Base-by-base conservation (phyloP, 2,888 invertebrate genomes). In the Eumacrocentrus americanus region DNA sequence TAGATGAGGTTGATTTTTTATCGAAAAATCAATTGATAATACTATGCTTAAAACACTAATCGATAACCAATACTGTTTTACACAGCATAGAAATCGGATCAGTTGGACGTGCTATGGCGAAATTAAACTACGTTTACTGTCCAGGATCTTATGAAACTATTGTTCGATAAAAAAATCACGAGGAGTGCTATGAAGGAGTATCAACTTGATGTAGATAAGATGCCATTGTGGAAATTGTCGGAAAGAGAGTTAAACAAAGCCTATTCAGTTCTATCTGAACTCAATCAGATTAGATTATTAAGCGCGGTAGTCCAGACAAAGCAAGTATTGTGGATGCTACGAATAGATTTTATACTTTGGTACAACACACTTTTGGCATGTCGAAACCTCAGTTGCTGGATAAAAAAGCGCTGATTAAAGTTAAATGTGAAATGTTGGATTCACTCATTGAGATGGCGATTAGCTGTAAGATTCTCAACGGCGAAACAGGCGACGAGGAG, bases 221-320 rank as follows among this genome's bases (percentile, higher is more conserved):
- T 99, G 98, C 99, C 99, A 0, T 83, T 99, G 6, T 99, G 98
- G 16, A 98, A 98, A 82, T 81, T 99, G 9, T 96, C 96, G 1
- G 90, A 92, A 76, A 89, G 90, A 57, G 95, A 97, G 83, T 90
- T 99, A 58, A 88, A 92, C 73, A 84, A 87, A 34, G 98, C 98
- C 0, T 98, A 91, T 77, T 82, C 82, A 52, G 91, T 97, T 0
- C 82, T 99, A 18, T 86, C 87, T 0, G 90, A 92, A 70, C 76
- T 92, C 11, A 85, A 89, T 67, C 82, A 83, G 7, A 70, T 86
- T 0, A 82, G 91, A 2, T n/a, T n/a, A n/a, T n/a, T n/a, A 83
- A 87, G 47, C 82, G 81, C 1, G 83, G 83, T 1, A 82, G 80
- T 54, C 67, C 75, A 0, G 75, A 81, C 1, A 72, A 79, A 50